Percentiles rank a stretch among this genome's conserved stretches.
phyloP scores from a whole-genome alignment of 37 sponge, comb jelly and placozoan genomes.

The Cliona cf. orientalis region DNA sequence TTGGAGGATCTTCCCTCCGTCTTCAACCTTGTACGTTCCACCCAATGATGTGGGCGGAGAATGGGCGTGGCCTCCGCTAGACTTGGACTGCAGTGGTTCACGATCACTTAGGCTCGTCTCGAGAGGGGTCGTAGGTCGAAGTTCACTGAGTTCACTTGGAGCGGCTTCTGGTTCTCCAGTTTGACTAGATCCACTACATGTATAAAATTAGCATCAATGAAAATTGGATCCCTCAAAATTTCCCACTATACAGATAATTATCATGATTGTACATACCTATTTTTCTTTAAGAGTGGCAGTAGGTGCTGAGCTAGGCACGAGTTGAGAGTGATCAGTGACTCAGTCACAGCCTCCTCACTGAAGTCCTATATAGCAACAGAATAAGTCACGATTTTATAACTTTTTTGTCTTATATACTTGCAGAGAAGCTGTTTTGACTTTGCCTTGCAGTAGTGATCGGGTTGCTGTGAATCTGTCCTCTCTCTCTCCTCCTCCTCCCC shows the following conservation, averaged over 20 bases:
- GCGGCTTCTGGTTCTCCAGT: no score
- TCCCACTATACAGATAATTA: neutral
- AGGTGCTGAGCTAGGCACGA: neutral
- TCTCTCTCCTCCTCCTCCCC: neutral
- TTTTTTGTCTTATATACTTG: neutral
- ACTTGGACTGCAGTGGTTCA: neutral
- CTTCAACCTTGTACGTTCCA: no score
- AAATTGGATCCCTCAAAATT: no score
- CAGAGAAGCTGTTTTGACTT: conserved; percentile 4
- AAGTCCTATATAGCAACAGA: conserved; percentile 22
- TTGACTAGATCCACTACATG: no score
- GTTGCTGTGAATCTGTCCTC: conserved; percentile 11
- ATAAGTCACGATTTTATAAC: neutral
- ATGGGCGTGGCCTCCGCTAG: neutral
- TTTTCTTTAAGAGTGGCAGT: neutral
- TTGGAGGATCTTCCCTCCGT: neutral
- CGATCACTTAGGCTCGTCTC: neutral
- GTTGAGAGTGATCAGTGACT: conserved; percentile 3
- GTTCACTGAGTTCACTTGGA: neutral
- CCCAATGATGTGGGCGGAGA: no score
- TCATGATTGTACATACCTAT: neutral
- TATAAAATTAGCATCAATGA: no score
- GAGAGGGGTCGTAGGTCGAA: neutral
- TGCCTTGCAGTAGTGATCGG: conserved; percentile 34
- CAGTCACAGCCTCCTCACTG: conserved; percentile 5